Conservation (phyloP, 1,140 invertebrate species). For the Euura saliciscinereae region DNA sequence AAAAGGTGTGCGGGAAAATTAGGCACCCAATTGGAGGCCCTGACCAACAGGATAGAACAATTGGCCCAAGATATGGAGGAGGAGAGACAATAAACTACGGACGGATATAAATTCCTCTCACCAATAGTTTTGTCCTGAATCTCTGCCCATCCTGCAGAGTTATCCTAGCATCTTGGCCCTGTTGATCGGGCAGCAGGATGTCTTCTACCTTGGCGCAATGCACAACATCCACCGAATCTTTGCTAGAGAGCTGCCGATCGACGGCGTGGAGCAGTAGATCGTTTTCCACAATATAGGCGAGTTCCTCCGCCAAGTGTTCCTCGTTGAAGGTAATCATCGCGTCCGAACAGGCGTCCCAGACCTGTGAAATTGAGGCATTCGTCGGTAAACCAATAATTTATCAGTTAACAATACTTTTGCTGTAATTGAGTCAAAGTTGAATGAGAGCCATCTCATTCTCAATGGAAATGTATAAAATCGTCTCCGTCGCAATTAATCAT, state of each 20-base stretch:
- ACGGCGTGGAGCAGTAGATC: constrained; percentile 82
- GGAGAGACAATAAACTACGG: not conserved
- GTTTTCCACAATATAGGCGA: constrained; percentile 96
- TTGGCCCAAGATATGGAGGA: constrained; percentile 37
- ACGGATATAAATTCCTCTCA: constrained; percentile 32
- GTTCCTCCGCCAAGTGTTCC: constrained; percentile 70
- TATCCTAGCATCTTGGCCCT: constrained; percentile 33
- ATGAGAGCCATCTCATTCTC: constrained; percentile 12
- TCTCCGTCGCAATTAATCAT: no score
- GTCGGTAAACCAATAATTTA: not conserved
- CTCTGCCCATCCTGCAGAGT: constrained; percentile 44
- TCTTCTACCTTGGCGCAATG: constrained; percentile 51
- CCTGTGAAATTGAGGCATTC: no score
- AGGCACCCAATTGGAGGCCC: constrained; percentile 34
- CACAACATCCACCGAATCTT: constrained; percentile 48
- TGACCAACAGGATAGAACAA: constrained; percentile 40
- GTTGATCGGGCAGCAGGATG: constrained; percentile 35
- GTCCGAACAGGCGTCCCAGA: constrained; percentile 91
- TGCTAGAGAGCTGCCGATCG: constrained; percentile 58
- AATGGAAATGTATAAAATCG: no score
- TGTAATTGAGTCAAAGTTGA: constrained; percentile 5
- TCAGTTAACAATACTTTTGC: constrained; percentile 7
- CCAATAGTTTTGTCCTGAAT: constrained; percentile 49
- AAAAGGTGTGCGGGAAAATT: constrained; percentile 46
- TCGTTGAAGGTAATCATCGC: constrained; percentile 85